Percentiles rank a stretch among this genome's conserved stretches.
Evolutionary conservation across 92 coral and sea anemone genomes (phyloP).

Genomic region (Siderastrea siderea): DNA sequence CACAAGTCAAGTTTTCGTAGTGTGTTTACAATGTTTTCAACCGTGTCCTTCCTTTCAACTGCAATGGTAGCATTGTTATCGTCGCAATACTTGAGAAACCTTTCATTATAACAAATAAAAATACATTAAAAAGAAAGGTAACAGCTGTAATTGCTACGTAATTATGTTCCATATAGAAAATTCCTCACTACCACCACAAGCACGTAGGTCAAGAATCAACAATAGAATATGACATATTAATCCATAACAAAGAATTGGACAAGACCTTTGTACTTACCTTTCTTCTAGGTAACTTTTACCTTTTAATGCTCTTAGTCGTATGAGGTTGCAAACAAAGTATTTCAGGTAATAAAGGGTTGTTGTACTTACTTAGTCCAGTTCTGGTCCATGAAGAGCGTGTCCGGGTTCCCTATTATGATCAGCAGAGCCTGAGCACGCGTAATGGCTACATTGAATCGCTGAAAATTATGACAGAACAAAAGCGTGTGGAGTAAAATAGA

Average conservation of each 20-base stretch:
- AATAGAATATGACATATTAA: no score
- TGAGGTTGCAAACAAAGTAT: no score
- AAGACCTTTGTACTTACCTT: no score
- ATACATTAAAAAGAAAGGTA: not conserved
- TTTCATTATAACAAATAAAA: no score
- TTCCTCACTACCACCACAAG: no score
- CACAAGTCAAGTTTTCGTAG: constrained; percentile 40
- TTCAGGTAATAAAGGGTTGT: no score
- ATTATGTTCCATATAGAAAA: not conserved
- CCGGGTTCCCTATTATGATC: constrained; percentile 74
- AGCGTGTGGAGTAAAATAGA: no score
- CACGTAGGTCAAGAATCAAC: no score
- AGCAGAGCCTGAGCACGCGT: constrained; percentile 85
- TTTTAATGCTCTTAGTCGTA: no score
- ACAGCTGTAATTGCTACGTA: no score
- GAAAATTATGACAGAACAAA: not conserved
- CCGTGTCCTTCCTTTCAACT: constrained; percentile 44
- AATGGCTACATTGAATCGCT: constrained; percentile 83
- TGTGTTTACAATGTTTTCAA: constrained; percentile 56
- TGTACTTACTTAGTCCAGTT: constrained; percentile 13
- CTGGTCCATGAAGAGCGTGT: constrained; percentile 52
- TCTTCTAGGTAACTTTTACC: no score
- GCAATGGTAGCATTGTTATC: constrained; percentile 40
- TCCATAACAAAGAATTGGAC: no score
- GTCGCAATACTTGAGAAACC: constrained; percentile 69